Conservation (phyloP, 2,113 vertebrate species). For the Micronycteris hirsuta region DNA sequence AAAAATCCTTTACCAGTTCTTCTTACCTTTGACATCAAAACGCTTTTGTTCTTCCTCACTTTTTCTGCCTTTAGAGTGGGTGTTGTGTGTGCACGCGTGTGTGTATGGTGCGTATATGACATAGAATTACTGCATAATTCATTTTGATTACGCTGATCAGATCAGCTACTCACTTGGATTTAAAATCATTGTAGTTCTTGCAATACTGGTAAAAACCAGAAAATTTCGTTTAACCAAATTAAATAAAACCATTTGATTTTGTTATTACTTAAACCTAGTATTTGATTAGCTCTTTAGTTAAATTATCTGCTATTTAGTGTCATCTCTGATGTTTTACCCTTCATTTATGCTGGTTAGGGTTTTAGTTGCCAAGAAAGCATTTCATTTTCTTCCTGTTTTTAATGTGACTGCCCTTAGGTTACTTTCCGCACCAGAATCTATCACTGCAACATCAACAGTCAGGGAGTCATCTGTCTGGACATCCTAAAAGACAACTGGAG, state of each 20-base stretch:
- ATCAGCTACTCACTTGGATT: background rate
- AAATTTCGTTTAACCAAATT: background rate
- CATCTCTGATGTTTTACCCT: background rate
- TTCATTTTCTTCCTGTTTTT: slow-evolving; percentile 33
- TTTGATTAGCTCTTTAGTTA: background rate
- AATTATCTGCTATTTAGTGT: background rate
- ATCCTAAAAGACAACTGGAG: slow-evolving; percentile 96
- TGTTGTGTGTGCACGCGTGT: background rate
- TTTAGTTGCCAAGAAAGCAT: background rate
- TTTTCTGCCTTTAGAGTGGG: background rate
- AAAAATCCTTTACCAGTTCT: background rate
- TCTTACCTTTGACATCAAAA: background rate
- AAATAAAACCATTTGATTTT: slow-evolving; percentile 19
- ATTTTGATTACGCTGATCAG: background rate
- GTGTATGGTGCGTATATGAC: background rate
- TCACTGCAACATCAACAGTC: slow-evolving; percentile 97
- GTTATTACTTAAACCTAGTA: background rate
- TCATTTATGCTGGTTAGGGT: background rate
- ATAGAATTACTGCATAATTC: background rate
- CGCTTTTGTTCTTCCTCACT: background rate
- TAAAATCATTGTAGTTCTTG: background rate
- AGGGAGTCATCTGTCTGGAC: slow-evolving; percentile 95
- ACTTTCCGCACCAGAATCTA: slow-evolving; percentile 95
- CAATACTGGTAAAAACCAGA: background rate
- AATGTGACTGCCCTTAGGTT: slow-evolving; percentile 79